Evolutionary conservation across 2,797 vertebrate genomes (phyloP), one percentile per base, ranked within the genome.

Genomic region (Helostoma temminkii): DNA sequence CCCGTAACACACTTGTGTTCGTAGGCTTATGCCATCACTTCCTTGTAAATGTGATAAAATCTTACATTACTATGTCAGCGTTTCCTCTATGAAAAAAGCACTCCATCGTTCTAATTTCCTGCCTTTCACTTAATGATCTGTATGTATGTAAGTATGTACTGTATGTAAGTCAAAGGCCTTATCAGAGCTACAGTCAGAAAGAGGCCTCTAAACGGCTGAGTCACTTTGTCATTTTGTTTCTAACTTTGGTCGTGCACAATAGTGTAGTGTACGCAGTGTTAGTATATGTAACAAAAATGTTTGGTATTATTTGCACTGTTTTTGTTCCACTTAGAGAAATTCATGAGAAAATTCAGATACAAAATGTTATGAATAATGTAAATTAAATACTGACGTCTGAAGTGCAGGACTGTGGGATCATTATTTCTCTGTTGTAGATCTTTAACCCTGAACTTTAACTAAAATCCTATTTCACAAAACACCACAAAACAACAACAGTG

Each of bases 171-270:
- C 63, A 41, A 64, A 81, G 91, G 86, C 77, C 69, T 86, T 81
- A 66, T 65, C 73, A 59, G 76, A 81, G 80, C 87, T 94, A 91
- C 55, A 78, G 58, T 93, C 89, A 93, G 93, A 83, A 56, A 70
- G 69, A 76, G 56, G 84, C 87, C 92, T 87, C 66, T 25, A 43
- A 21, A n/a, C 42, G 16, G 45, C 65, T 24, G 93, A 95, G 93
- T 96, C 94, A 92, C 94, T 95, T 94, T 93, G 93, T 95, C 94
- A 88, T 90, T 93, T 89, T 81, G 87, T 93, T 94, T 91, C 90
- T 91, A 91, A 91, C 82, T 90, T 92, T 87, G 85, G 86, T 91
- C 82, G 89, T 93, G 93, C 92, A 93, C 93, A 94, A 89, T 94
- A 90, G 93, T 92, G 91, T 94, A 86, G 92, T 92, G 94, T 86